Evolutionary conservation across 2,797 vertebrate genomes (phyloP).

Genomic region (Presbytis comata): DNA sequence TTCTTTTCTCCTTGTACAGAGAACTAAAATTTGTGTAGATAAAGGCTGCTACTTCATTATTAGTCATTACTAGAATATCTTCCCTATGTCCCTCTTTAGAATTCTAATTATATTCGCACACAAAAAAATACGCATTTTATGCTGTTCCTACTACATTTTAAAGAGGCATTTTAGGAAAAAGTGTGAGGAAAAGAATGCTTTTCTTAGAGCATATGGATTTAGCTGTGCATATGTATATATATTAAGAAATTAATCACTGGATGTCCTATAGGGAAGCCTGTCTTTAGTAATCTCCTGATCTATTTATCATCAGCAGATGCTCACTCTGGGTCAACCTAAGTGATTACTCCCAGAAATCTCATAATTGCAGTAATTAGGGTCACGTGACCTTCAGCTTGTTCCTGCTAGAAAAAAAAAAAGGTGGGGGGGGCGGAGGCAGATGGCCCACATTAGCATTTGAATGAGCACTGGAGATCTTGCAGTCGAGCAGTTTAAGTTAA

Average conservation of each 20-base stretch:
- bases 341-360: conserved; percentile 75
- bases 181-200: background rate
- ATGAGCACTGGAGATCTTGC: conserved; percentile 12
- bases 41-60: background rate
- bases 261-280: conserved; percentile 10
- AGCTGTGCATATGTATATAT: background rate
- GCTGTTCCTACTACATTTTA: conserved; percentile 28
- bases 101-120: conserved; percentile 37
- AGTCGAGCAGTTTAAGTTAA: conserved; percentile 1
- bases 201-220: background rate
- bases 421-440: conserved; percentile 48
- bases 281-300: conserved; percentile 27
- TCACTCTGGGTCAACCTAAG: conserved; percentile 50
- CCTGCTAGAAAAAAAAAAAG: conserved; percentile 6
- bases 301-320: conserved; percentile 70
- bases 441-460: conserved; percentile 79
- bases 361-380: conserved; percentile 72
- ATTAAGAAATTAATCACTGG: conserved; percentile 20
- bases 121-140: conserved; percentile 15
- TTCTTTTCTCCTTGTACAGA: background rate
- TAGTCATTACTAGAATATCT: conserved; percentile 21
- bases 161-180: background rate
- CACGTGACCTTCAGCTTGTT: conserved; percentile 60
- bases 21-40: background rate
- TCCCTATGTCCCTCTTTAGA: background rate